Evolutionary conservation across 1,140 invertebrate species (phyloP).

Genomic region (Harlomillsia oculata): DNA sequence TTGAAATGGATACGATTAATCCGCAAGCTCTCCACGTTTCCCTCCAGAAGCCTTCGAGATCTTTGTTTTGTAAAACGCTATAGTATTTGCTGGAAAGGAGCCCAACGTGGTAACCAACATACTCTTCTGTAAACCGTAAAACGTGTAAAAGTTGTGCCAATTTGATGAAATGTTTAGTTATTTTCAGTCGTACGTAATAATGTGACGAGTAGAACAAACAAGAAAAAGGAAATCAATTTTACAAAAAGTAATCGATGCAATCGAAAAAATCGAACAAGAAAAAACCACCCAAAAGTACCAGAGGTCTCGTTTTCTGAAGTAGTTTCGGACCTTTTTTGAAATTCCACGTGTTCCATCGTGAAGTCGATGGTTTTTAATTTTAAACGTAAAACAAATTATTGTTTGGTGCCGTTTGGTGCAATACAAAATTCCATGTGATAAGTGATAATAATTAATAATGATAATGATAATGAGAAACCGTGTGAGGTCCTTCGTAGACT

Average conservation of each 20-base stretch:
- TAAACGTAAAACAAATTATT: no score
- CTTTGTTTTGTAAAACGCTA: conserved; percentile 45
- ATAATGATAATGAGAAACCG: no score
- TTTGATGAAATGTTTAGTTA: background rate
- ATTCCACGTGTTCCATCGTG: no score
- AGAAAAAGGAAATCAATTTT: conserved; percentile 37
- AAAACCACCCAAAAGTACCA: no score
- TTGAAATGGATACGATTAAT: conserved; percentile 45
- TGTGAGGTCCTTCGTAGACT: no score
- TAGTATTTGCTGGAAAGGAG: conserved; percentile 48
- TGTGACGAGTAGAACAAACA: conserved; percentile 39
- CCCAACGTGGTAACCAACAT: conserved; percentile 47
- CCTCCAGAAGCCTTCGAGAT: conserved; percentile 41
- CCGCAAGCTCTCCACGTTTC: conserved; percentile 39
- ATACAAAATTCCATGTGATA: no score
- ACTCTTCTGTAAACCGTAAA: conserved; percentile 42
- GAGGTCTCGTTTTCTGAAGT: no score
- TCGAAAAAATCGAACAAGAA: conserved; percentile 40
- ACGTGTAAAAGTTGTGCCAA: background rate
- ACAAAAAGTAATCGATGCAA: conserved; percentile 42
- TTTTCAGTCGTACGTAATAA: conserved; percentile 38
- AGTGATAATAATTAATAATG: no score
- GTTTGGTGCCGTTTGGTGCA: no score
- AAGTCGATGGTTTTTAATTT: no score
- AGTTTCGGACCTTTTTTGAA: no score